phyloP scores from a whole-genome alignment of 2,888 invertebrate genomes.

The Silvanus unidentatus region DNA sequence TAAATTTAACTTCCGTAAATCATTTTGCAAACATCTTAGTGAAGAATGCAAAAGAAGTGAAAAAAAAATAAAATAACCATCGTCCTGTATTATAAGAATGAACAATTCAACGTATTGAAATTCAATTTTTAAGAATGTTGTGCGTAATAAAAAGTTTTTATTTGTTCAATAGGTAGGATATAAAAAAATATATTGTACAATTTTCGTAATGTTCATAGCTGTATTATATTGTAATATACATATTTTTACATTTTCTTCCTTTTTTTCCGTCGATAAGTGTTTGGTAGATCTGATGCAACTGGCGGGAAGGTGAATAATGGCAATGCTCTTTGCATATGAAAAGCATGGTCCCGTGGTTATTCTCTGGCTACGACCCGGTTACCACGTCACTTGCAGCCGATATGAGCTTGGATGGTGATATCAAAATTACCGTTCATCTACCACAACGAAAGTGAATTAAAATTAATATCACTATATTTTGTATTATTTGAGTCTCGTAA shows the following conservation, averaged over 20 bases:
- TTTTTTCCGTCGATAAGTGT: slow-evolving; percentile 28
- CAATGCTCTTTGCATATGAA: slow-evolving; percentile 45
- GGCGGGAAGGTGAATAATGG: slow-evolving; percentile 42
- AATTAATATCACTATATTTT: no score
- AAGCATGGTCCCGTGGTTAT: slow-evolving; percentile 24
- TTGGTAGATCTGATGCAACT: slow-evolving; percentile 28
- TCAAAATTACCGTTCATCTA: slow-evolving; percentile 26
- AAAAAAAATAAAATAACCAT: no score
- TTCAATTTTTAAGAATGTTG: no score
- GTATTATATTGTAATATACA: not conserved
- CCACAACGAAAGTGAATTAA: slow-evolving; percentile 25
- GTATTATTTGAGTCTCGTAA: no score
- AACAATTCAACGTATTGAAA: no score
- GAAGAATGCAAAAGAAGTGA: no score
- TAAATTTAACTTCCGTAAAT: no score
- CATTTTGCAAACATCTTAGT: no score
- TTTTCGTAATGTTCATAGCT: no score
- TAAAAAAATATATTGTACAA: slow-evolving; percentile 10
- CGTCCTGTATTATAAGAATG: no score
- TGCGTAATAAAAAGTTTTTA: no score
- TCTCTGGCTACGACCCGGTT: slow-evolving; percentile 21
- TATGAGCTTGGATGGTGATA: slow-evolving; percentile 24
- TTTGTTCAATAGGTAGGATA: slow-evolving; percentile 4
- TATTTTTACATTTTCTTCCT: slow-evolving; percentile 5
- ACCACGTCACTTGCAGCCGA: slow-evolving; percentile 33